Conservation (phyloP, 2,888 invertebrate species). For the Hypercompe scribonia region DNA sequence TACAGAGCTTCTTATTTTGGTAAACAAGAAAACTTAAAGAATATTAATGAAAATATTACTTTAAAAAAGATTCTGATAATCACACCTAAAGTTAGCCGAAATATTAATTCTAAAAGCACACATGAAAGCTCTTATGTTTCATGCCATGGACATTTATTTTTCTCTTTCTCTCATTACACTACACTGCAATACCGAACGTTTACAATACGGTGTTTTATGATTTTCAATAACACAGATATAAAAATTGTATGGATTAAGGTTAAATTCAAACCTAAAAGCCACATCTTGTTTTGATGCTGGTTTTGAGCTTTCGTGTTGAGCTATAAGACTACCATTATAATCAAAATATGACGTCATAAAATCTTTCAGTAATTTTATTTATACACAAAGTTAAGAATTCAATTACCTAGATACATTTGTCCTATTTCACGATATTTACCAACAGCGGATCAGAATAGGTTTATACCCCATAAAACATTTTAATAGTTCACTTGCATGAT, state of each 20-base stretch:
- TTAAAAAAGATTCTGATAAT: no score
- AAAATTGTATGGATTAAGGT: neutral
- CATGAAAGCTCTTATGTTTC: neutral
- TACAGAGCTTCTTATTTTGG: no score
- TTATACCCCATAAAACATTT: constrained; percentile 32
- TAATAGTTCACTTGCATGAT: constrained; percentile 41
- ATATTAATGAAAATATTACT: no score
- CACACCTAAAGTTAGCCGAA: no score
- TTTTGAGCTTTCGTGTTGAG: neutral
- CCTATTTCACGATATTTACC: constrained; percentile 21
- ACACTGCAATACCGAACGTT: neutral
- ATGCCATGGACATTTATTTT: neutral
- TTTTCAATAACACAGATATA: neutral
- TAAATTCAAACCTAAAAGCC: no score
- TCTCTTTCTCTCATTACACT: neutral
- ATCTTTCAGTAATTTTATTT: neutral
- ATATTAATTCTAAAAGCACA: neutral
- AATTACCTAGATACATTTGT: constrained; percentile 13
- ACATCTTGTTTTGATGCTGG: neutral
- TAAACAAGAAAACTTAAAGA: no score
- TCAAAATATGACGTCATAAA: no score
- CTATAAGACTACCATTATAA: neutral
- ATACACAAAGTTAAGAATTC: neutral
- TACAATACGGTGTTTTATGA: neutral
- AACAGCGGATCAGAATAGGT: constrained; percentile 22